Evolutionary conservation across 2,888 invertebrate genomes (phyloP), one percentile per base, ranked within the genome.

Genomic region (Harpagoxenus sublaevis): DNA sequence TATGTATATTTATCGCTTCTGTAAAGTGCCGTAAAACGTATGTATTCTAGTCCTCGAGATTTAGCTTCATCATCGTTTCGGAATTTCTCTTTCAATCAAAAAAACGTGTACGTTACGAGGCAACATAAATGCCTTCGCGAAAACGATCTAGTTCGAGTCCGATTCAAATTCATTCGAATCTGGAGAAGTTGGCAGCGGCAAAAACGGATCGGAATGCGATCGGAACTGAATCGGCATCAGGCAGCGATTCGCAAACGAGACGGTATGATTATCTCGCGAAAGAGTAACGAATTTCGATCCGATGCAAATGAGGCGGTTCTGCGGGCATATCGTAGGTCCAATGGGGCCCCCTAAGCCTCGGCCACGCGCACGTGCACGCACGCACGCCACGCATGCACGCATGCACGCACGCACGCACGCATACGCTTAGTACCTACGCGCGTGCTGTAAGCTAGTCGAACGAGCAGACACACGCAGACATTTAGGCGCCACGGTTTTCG

Each of bases 231-330:
- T 62, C 65, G 45, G 63, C 35, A 23, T 23, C 23, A 23, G 45
- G 35, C 48, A 55, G 42, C n/a, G 71, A 53, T 55, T 45, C 79
- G 48, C 60, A 84, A 88, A 83, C 57, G 83, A 78, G 84, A 87
- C 83, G 77, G 68, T 83, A 81, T 81, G 89, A 89, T 89, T 89
- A 87, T 89, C 87, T 70, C 88, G 83, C 84, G 87, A 90, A 91
- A 87, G 85, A 86, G 89, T 91, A 92, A 92, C 89, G 92, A 92
- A 92, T 92, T 91, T 89, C 88, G 89, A 87, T 86, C 87, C 87
- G 86, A 92, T 92, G 92, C 91, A 92, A 92, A 92, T 90, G 91
- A 92, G 90, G 66, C 87, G 83, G 84, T 85, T 88, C 84, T 74
- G 68, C 6, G 55, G 57, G 84, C 83, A 81, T 87, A 87, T 84